phyloP scores from a whole-genome alignment of 2,888 invertebrate species.

The Drosophila neutralis region DNA sequence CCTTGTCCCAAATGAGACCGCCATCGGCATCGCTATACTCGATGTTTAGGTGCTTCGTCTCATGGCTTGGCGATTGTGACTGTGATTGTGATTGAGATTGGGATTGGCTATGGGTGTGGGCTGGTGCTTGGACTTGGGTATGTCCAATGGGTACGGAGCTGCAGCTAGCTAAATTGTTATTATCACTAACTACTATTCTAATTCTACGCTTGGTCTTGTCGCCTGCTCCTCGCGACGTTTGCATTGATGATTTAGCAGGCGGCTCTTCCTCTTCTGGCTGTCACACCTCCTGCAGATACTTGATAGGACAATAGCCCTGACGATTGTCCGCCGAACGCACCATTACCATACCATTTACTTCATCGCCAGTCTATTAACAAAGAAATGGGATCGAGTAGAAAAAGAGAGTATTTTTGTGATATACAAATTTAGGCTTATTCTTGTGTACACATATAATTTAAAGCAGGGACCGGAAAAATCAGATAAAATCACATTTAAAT shows the following conservation, averaged over 20 bases:
- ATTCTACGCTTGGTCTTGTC: slow-evolving; percentile 85
- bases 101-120: slow-evolving; percentile 27
- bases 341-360: slow-evolving; percentile 96
- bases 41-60: slow-evolving; percentile 76
- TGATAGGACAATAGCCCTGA: slow-evolving; percentile 96
- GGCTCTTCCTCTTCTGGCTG: slow-evolving; percentile 87
- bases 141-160: slow-evolving; percentile 44
- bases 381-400: neutral
- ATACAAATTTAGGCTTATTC: neutral
- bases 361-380: slow-evolving; percentile 89
- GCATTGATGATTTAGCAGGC: slow-evolving; percentile 81
- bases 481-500: neutral
- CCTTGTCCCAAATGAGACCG: slow-evolving; percentile 64
- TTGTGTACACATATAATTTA: neutral
- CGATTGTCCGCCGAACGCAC: slow-evolving; percentile 96
- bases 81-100: slow-evolving; percentile 14
- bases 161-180: slow-evolving; percentile 72
- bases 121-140: slow-evolving; percentile 16
- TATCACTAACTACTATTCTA: slow-evolving; percentile 83
- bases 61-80: slow-evolving; percentile 49
- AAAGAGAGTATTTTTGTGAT: neutral
- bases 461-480: neutral
- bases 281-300: slow-evolving; percentile 98
- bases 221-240: slow-evolving; percentile 73
- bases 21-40: slow-evolving; percentile 66